phyloP scores from a whole-genome alignment of 1,140 invertebrate species.

The Drosophila chauvacae region DNA sequence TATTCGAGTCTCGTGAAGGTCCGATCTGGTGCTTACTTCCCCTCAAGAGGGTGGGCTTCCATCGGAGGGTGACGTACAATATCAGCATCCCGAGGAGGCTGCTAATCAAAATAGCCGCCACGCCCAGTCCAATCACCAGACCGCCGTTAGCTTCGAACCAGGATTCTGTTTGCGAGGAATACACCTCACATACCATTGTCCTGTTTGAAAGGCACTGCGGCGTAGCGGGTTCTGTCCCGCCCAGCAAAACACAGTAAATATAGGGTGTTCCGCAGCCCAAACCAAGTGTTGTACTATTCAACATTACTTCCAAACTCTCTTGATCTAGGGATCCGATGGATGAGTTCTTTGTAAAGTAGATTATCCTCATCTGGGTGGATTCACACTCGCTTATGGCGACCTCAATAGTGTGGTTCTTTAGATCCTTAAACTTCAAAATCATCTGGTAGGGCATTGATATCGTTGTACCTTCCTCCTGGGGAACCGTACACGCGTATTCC shows the following conservation, averaged over 20 bases:
- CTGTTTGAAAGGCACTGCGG: slow-evolving; percentile 49
- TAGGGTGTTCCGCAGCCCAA: slow-evolving; percentile 35
- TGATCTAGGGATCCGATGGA: not conserved
- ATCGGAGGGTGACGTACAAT: slow-evolving; percentile 45
- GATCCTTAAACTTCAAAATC: slow-evolving; percentile 1
- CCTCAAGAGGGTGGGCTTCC: slow-evolving; percentile 43
- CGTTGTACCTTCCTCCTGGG: not conserved
- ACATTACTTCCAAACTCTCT: not conserved
- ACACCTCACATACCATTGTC: slow-evolving; percentile 21
- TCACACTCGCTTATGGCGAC: slow-evolving; percentile 25
- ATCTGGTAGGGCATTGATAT: slow-evolving; percentile 17
- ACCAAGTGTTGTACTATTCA: not conserved
- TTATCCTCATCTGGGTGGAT: slow-evolving; percentile 6
- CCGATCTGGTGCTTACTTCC: slow-evolving; percentile 35
- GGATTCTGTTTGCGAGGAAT: not conserved
- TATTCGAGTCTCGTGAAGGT: slow-evolving; percentile 20
- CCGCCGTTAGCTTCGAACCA: slow-evolving; percentile 43
- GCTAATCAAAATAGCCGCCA: slow-evolving; percentile 30
- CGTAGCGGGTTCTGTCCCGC: slow-evolving; percentile 8
- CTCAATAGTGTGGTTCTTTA: not conserved
- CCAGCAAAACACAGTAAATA: slow-evolving; percentile 42
- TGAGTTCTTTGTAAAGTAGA: slow-evolving; percentile 31
- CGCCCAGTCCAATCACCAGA: slow-evolving; percentile 37
- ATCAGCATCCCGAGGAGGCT: slow-evolving; percentile 40
- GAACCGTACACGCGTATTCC: not conserved